A percentile compares a stretch with the other conserved stretches of the same genome.
phyloP scores from a whole-genome alignment of 2,113 vertebrate genomes.

The Scytalopus superciliaris region DNA sequence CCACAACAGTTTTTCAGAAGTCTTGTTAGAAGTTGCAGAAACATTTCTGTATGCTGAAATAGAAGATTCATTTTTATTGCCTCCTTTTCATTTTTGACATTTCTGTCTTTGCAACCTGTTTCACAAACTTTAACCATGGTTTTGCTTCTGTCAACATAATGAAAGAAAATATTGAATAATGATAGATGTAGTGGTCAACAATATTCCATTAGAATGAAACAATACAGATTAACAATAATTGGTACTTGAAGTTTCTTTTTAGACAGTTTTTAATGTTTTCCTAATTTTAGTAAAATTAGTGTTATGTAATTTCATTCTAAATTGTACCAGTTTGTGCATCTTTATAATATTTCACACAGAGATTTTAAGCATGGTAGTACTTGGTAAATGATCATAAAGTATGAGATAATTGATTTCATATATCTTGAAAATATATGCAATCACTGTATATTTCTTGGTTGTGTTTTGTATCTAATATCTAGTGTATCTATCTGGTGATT shows the following conservation, averaged over 20 bases:
- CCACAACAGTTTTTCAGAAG: not conserved
- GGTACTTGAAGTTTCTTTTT: not conserved
- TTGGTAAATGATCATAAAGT: not conserved
- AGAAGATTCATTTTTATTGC: not conserved
- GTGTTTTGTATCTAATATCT: not conserved
- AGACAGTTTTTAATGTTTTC: not conserved
- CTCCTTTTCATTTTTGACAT: fast-evolving
- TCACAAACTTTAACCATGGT: not conserved
- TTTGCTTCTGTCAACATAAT: not conserved
- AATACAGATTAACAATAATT: not conserved
- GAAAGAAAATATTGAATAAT: not conserved
- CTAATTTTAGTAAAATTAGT: not conserved
- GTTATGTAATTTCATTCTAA: not conserved
- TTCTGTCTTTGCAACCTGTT: not conserved
- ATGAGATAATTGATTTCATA: not conserved
- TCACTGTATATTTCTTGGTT: not conserved
- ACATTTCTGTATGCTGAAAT: not conserved
- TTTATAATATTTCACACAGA: not conserved
- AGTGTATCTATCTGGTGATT: not conserved
- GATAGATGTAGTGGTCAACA: not conserved
- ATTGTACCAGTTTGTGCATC: not conserved
- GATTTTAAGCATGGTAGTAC: not conserved
- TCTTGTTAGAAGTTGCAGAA: not conserved
- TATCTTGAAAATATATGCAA: not conserved
- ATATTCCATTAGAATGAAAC: not conserved